Evolutionary conservation across 2,113 vertebrate species (phyloP).

Genomic region (Nematolebias whitei): DNA sequence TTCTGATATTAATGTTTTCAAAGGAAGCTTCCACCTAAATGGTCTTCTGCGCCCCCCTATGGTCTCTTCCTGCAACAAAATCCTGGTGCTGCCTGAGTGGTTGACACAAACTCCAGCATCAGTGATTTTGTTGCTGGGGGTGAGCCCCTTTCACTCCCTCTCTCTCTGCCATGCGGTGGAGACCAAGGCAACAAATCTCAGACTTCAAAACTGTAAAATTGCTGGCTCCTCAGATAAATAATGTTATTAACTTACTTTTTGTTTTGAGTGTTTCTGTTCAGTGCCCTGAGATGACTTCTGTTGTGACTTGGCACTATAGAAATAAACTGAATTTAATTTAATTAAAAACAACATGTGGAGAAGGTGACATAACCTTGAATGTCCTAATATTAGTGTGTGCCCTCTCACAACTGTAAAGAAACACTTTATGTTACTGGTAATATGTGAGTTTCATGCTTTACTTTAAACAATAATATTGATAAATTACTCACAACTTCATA

Average conservation of each 20-base stretch:
- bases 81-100: slow-evolving; percentile 99
- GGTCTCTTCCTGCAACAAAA: slow-evolving; percentile 89
- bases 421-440: background rate
- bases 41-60: slow-evolving; percentile 47
- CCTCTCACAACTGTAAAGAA: background rate
- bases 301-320: too few species aligned
- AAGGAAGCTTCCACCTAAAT: slow-evolving; percentile 11
- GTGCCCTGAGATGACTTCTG: too few species aligned
- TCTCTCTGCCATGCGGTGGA: slow-evolving; percentile 15
- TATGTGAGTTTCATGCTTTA: background rate
- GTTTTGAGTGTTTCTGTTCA: too few species aligned
- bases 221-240: too few species aligned
- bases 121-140: slow-evolving; percentile 99
- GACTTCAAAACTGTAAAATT: slow-evolving; percentile 17
- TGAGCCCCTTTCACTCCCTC: slow-evolving; percentile 53
- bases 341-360: slow-evolving; percentile 11
- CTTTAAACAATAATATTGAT: background rate
- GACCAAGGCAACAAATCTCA: slow-evolving; percentile 3
- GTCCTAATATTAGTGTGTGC: slow-evolving; percentile 1
- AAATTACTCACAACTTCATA: background rate
- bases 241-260: too few species aligned
- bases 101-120: slow-evolving; percentile 95
- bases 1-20: background rate
- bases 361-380: slow-evolving; percentile 47
- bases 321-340: too few species aligned